A percentile compares a stretch with the other conserved stretches of the same genome.
These are phyloP conservation scores for Dunckerocampus dactyliophorus DNA, from an alignment of 2,113 vertebrate genomes.

Conservation along the genomic window DNA sequence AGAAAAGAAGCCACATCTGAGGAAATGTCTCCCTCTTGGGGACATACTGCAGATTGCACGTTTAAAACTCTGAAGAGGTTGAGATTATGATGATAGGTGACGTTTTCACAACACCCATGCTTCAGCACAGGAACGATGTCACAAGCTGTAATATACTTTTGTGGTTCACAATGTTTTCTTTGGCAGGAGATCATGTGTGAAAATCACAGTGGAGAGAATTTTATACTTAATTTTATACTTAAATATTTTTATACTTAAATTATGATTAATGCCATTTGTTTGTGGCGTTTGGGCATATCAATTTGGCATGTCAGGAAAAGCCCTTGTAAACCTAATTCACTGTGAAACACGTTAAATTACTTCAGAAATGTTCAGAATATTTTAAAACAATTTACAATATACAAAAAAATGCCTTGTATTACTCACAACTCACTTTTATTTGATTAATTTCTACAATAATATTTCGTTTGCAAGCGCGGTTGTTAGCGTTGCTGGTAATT, in stretches of 20 bases:
- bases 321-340: no score
- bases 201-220: no score
- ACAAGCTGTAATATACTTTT: no score
- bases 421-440: no score
- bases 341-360: neutral
- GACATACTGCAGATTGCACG: neutral
- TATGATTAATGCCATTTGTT: neutral
- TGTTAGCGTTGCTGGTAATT: neutral
- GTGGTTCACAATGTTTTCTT: no score
- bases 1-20: neutral
- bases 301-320: no score
- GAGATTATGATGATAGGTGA: no score
- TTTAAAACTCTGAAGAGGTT: neutral
- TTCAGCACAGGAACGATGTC: no score
- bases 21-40: slow-evolving; percentile 52
- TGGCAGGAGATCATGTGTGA: no score
- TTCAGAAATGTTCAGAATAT: neutral
- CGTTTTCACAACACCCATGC: no score
- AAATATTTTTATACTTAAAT: no score
- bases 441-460: neutral
- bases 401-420: neutral
- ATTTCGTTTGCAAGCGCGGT: neutral
- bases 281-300: neutral
- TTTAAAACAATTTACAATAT: neutral
- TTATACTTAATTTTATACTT: no score